These are phyloP conservation scores for Thaleichthys pacificus DNA, from an alignment of 2,797 vertebrate genomes.

Conservation along the genomic window DNA sequence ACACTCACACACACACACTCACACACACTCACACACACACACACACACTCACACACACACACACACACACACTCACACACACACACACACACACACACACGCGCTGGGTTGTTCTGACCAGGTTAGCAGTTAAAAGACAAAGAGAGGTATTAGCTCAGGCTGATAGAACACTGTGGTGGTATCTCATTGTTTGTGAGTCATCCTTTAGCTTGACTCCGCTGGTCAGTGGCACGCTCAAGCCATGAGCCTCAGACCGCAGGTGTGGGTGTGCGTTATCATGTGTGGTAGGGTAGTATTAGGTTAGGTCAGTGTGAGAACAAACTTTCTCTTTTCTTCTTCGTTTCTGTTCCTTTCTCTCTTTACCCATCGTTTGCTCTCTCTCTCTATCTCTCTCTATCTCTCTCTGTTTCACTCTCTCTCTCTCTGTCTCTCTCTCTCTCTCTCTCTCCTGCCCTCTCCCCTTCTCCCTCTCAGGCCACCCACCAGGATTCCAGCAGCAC, in stretches of 20 bases:
- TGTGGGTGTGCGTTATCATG: slow-evolving; percentile 8
- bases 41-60: too few relatives aligned
- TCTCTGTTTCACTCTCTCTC: too few relatives aligned
- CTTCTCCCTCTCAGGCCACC: slow-evolving; percentile 16
- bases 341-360: too few relatives aligned
- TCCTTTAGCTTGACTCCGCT: slow-evolving; percentile 1
- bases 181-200: slow-evolving; percentile 13
- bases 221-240: background rate
- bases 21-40: too few relatives aligned
- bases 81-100: slow-evolving; percentile 27
- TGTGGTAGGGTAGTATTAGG: background rate
- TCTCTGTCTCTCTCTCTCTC: too few relatives aligned
- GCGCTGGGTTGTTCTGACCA: slow-evolving; percentile 32
- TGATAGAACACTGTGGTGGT: slow-evolving; percentile 32
- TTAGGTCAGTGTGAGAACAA: background rate
- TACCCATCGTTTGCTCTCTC: too few relatives aligned
- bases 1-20: too few relatives aligned
- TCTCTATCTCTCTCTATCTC: too few relatives aligned
- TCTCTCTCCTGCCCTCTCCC: too few relatives aligned
- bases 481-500: slow-evolving; percentile 15
- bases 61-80: slow-evolving; percentile 11
- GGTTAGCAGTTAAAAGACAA: slow-evolving; percentile 36
- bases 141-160: slow-evolving; percentile 13
- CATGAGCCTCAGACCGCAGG: background rate
- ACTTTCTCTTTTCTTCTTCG: too few relatives aligned